phyloP scores from a whole-genome alignment of 2,113 vertebrate genomes.

The Tamias sibiricus region DNA sequence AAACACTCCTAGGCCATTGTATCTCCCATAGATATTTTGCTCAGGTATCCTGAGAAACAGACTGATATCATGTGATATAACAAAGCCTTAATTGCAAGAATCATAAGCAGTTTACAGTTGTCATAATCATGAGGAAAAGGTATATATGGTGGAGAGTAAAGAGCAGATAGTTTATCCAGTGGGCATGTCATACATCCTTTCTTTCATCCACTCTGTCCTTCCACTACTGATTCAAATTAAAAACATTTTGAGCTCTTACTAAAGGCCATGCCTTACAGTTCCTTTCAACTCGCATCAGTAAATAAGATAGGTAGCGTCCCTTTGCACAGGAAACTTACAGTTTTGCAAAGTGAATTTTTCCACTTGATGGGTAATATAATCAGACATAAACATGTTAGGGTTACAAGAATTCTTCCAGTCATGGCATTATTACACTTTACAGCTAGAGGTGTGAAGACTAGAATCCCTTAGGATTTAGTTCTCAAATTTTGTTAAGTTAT shows the following conservation, averaged over 20 bases:
- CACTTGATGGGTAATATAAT: slow-evolving; percentile 41
- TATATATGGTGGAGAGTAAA: background rate
- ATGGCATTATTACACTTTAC: background rate
- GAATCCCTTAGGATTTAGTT: background rate
- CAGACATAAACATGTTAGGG: background rate
- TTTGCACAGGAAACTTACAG: background rate
- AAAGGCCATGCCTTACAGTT: background rate
- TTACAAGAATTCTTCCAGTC: slow-evolving; percentile 20
- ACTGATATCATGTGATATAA: background rate
- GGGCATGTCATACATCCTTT: background rate
- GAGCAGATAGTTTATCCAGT: background rate
- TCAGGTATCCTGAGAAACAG: background rate
- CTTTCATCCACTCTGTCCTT: background rate
- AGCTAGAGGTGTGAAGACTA: slow-evolving; percentile 5
- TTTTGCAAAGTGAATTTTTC: slow-evolving; percentile 48
- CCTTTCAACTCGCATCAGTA: background rate
- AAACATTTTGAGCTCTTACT: background rate
- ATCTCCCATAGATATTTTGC: background rate
- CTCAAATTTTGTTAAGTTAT: background rate
- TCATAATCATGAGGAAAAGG: background rate
- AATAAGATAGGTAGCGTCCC: background rate
- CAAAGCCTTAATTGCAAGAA: background rate
- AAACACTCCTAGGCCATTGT: background rate
- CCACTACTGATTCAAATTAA: slow-evolving; percentile 18
- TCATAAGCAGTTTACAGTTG: background rate